phyloP scores from a whole-genome alignment of 1,140 invertebrate genomes.

The Trialeurodes vaporariorum region DNA sequence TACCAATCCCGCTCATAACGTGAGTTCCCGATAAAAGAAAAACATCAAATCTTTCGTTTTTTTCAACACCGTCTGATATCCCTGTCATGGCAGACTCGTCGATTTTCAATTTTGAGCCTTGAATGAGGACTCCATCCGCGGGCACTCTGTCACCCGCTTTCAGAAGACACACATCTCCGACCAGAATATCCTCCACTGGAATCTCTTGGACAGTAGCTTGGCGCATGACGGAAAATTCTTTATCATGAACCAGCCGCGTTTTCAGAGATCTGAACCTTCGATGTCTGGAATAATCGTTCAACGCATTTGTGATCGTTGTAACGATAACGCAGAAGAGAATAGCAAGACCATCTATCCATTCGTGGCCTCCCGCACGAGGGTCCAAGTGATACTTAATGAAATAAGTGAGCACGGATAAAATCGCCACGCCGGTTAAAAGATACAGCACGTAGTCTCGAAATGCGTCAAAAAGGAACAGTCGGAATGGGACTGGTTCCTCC shows the following conservation, averaged over 20 bases:
- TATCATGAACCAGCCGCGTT: conserved; percentile 95
- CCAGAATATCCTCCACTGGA: conserved; percentile 92
- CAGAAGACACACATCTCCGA: conserved; percentile 96
- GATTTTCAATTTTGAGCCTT: conserved; percentile 98
- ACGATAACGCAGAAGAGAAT: conserved; percentile 74
- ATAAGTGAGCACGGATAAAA: conserved; percentile 77
- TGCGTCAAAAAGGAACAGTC: conserved; percentile 97
- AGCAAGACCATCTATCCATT: conserved; percentile 96
- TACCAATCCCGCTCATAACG: conserved; percentile 92
- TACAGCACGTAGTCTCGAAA: conserved; percentile 98
- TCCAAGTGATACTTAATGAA: conserved; percentile 35
- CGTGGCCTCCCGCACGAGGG: conserved; percentile 63
- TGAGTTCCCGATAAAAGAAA: conserved; percentile 80
- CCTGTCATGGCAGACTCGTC: conserved; percentile 98
- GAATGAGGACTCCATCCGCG: conserved; percentile 93
- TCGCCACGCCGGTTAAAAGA: conserved; percentile 86
- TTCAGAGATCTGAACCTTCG: conserved; percentile 94
- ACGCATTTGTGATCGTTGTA: conserved; percentile 95
- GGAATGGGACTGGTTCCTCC: conserved; percentile 97
- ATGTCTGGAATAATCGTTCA: conserved; percentile 99
- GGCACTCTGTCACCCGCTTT: conserved; percentile 96
- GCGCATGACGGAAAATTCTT: conserved; percentile 95
- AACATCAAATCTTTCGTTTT: conserved; percentile 82
- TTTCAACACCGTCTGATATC: conserved; percentile 99
- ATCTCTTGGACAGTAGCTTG: conserved; percentile 85